Evolutionary conservation across 2,888 invertebrate genomes (phyloP), one percentile per base, ranked within the genome.

Genomic region (Nysson spinosus): DNA sequence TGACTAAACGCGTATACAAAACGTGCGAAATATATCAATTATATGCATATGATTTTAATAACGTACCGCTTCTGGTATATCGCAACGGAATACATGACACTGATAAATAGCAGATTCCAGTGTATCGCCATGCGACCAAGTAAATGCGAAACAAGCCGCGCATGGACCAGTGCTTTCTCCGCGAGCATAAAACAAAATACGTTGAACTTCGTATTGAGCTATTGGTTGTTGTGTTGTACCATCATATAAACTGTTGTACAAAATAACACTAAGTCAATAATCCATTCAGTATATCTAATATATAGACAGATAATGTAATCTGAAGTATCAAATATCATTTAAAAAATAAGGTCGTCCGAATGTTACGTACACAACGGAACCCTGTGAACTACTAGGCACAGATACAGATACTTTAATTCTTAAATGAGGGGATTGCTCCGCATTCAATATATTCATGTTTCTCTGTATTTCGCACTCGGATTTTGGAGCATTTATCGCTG

Each of bases 1-100:
- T n/a, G n/a, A n/a, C n/a, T n/a, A n/a, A n/a, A n/a, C n/a, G n/a
- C n/a, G n/a, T n/a, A n/a, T n/a, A n/a, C n/a, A n/a, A n/a, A n/a
- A n/a, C n/a, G n/a, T n/a, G n/a, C n/a, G n/a, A n/a, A n/a, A n/a
- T n/a, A n/a, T n/a, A n/a, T n/a, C 26, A 24, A 28, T 17, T 17
- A 3, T 19, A 6, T 9, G 6, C 12, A 4, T 5, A 19, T 3
- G 0, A 58, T 52, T 2, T 3, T 5, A 26, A 7, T 35, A 24
- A 88, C 91, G 92, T 83, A 98, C 97, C 28, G 97, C 97, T 87
- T 98, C 97, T 20, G 95, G 94, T 83, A 96, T 95, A 86, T 96
- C 96, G 88, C 98, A 98, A 58, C 97, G 92, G 89, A 99, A 99
- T 42, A 97, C 96, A 89, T 99, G 98, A 89, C 99, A 99, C 88